Evolutionary conservation across 2,113 vertebrate genomes (phyloP).

Genomic region (Cricetomys ansorgei): DNA sequence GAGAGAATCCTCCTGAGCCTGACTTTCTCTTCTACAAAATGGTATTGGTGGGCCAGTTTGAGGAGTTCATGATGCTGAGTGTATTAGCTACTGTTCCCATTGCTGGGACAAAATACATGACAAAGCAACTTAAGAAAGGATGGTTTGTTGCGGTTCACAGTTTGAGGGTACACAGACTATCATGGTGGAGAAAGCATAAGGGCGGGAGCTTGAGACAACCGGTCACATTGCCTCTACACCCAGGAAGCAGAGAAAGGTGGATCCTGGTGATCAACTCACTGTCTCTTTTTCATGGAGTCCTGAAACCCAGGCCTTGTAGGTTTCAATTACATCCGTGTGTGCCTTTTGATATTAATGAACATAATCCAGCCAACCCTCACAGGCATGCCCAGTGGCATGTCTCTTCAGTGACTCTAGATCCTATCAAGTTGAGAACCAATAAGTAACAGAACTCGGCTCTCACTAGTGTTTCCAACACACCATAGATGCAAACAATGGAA

Average conservation of each 20-base stretch:
- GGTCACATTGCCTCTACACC: not conserved
- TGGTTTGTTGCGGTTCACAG: not conserved
- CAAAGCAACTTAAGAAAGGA: not conserved
- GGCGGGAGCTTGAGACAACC: not conserved
- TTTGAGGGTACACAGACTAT: not conserved
- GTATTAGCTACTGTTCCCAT: not conserved
- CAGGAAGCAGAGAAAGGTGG: not conserved
- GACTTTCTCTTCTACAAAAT: constrained; percentile 36
- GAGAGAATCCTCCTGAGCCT: not conserved
- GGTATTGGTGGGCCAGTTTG: not conserved
- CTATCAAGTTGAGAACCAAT: not conserved
- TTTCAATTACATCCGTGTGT: too few relatives aligned
- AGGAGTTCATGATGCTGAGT: not conserved
- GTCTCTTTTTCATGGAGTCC: not conserved
- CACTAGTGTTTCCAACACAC: not conserved
- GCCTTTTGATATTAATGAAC: not conserved
- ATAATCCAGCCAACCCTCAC: not conserved
- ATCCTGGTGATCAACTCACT: not conserved
- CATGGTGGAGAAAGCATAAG: too few relatives aligned
- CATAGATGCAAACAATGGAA: not conserved
- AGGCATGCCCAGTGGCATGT: not conserved
- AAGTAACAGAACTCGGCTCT: not conserved
- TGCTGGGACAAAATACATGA: not conserved
- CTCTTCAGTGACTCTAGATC: not conserved
- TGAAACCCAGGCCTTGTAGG: not conserved